Evolutionary conservation across 2,113 vertebrate species (phyloP).

Genomic region (Siphamia tubifer): DNA sequence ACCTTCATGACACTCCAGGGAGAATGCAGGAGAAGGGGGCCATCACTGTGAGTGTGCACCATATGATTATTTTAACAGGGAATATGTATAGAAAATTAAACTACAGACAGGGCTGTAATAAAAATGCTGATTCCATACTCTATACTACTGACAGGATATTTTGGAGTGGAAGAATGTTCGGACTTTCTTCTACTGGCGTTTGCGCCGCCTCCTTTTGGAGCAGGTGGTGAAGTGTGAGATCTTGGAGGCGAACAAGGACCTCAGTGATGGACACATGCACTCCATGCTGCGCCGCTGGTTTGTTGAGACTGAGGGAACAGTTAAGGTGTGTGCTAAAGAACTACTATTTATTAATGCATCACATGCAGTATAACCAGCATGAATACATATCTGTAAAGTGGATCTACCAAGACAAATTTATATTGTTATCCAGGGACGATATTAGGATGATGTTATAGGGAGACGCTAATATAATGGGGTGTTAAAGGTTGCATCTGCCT

Average conservation of each 20-base stretch:
- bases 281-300: slow-evolving; percentile 99
- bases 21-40: slow-evolving; percentile 95
- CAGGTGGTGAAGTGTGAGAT: slow-evolving; percentile 87
- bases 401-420: background rate
- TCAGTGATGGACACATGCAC: slow-evolving; percentile 90
- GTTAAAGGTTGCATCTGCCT: background rate
- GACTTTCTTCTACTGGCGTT: slow-evolving; percentile 93
- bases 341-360: background rate
- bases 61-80: background rate
- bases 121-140: background rate
- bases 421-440: too few relatives aligned
- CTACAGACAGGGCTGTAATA: background rate
- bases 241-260: slow-evolving; percentile 84
- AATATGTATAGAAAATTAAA: background rate
- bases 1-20: slow-evolving; percentile 94
- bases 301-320: slow-evolving; percentile 92
- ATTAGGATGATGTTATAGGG: too few relatives aligned
- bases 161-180: slow-evolving; percentile 90
- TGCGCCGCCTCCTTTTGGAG: slow-evolving; percentile 93
- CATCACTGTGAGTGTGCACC: slow-evolving; percentile 82
- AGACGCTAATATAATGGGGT: background rate
- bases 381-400: background rate
- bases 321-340: slow-evolving; percentile 80
- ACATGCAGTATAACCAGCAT: background rate
- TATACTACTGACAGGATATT: slow-evolving; percentile 82